Percentiles rank a stretch among this genome's conserved stretches.
These are phyloP conservation scores for Sarcophaga rosellei DNA, from an alignment of 2,888 invertebrate genomes.

Conservation along the genomic window DNA sequence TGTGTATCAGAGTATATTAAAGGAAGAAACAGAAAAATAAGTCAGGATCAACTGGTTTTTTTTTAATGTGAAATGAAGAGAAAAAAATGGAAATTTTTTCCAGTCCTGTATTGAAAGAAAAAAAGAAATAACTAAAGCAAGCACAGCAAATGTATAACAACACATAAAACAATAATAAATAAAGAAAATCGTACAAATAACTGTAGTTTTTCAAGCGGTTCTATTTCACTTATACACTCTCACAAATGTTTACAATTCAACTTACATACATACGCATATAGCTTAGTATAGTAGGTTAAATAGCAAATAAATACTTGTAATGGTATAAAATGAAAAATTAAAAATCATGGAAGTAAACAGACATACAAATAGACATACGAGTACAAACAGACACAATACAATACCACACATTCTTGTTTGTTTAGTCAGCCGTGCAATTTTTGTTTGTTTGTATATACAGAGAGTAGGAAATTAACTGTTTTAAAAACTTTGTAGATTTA, in stretches of 20 bases:
- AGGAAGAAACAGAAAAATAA: background rate
- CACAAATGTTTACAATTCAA: background rate
- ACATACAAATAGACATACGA: conserved; percentile 1
- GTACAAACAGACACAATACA: too few species aligned
- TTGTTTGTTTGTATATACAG: background rate
- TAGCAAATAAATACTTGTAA: conserved; percentile 46
- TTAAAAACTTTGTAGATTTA: conserved; percentile 29
- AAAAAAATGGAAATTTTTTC: conserved; percentile 27
- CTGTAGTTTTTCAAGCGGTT: conserved; percentile 48
- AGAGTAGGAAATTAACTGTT: conserved; percentile 63
- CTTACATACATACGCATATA: too few species aligned
- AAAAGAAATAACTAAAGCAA: too few species aligned
- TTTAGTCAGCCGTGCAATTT: conserved; percentile 62
- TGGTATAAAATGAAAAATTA: conserved; percentile 2
- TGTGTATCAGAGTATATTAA: too few species aligned
- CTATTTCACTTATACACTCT: background rate
- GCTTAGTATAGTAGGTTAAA: conserved; percentile 61
- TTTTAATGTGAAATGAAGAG: background rate
- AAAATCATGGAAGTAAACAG: conserved; percentile 39
- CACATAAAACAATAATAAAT: conserved; percentile 13
- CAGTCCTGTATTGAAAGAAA: background rate
- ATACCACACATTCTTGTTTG: conserved; percentile 52
- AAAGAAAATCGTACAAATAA: conserved; percentile 59
- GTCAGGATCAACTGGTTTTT: conserved; percentile 48
- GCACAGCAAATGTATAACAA: background rate